Evolutionary conservation across 2,797 vertebrate species (phyloP).

Genomic region (Cossypha heuglini): DNA sequence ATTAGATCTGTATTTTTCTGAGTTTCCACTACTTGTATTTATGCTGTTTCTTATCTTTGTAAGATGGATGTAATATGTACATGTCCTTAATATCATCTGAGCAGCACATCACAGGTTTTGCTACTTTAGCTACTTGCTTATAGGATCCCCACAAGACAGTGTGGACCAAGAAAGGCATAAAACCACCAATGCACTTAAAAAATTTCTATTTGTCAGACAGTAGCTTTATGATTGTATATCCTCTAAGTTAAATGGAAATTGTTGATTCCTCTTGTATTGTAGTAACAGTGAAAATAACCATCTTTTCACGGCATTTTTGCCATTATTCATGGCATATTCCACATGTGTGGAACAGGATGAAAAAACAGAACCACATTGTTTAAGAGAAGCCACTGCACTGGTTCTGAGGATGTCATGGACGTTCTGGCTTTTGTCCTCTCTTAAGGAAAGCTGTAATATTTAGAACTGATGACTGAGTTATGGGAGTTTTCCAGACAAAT

Average conservation of each 20-base stretch:
- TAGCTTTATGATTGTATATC: not conserved
- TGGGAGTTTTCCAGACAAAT: not conserved
- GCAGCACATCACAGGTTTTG: not conserved
- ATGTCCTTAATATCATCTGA: not conserved
- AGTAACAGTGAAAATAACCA: not conserved
- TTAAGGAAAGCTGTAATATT: not conserved
- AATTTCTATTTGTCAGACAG: not conserved
- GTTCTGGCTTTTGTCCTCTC: not conserved
- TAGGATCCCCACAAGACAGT: not conserved
- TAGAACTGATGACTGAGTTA: not conserved
- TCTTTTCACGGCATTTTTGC: not conserved
- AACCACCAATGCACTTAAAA: not conserved
- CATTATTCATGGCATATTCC: not conserved
- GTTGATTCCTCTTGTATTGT: not conserved
- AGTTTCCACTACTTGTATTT: not conserved
- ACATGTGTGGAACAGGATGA: not conserved
- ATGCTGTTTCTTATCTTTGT: not conserved
- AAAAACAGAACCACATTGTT: fast-evolving
- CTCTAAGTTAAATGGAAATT: not conserved
- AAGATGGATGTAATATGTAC: not conserved
- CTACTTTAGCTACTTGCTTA: not conserved
- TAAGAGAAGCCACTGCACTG: not conserved
- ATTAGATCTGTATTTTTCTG: slow-evolving; percentile 37
- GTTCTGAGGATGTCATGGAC: not conserved
- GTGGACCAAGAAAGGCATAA: not conserved